Evolutionary conservation across 2,113 vertebrate species (phyloP).

Genomic region (Hiodon alosoides): DNA sequence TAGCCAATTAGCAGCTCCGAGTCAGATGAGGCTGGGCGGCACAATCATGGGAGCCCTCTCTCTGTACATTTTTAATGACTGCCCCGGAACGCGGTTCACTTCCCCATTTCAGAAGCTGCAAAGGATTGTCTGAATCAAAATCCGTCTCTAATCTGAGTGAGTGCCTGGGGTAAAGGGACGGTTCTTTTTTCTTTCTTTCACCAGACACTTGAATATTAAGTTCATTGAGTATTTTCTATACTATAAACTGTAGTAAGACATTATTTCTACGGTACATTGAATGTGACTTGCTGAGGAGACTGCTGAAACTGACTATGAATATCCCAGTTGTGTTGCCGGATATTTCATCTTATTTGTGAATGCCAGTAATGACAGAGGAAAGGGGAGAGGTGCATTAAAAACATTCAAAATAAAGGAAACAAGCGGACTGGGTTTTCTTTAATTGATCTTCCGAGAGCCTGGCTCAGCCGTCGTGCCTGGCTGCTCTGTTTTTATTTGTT

Average conservation of each 20-base stretch:
- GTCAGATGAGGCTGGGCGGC: conserved; percentile 9
- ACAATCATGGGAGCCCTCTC: background rate
- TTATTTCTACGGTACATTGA: background rate
- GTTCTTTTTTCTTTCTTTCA: conserved; percentile 16
- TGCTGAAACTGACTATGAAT: background rate
- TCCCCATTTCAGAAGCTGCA: conserved; percentile 1
- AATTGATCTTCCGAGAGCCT: conserved; percentile 8
- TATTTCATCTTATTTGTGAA: background rate
- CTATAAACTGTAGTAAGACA: background rate
- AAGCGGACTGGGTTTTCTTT: background rate
- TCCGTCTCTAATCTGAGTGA: conserved; percentile 8
- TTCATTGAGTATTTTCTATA: background rate
- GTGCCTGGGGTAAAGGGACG: conserved; percentile 4
- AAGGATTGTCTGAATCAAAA: conserved; percentile 9
- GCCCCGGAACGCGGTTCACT: background rate
- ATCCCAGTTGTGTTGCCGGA: too few species aligned
- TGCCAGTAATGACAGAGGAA: background rate
- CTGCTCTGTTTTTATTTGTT: conserved; percentile 2
- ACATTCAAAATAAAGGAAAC: background rate
- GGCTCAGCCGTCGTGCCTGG: background rate
- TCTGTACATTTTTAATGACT: conserved; percentile 20
- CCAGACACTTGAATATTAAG: background rate
- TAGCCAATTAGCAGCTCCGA: conserved; percentile 23
- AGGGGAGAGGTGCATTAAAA: background rate
- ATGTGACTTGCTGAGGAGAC: background rate